Conservation (phyloP, 2,113 vertebrate genomes). For the Archocentrus centrarchus region DNA sequence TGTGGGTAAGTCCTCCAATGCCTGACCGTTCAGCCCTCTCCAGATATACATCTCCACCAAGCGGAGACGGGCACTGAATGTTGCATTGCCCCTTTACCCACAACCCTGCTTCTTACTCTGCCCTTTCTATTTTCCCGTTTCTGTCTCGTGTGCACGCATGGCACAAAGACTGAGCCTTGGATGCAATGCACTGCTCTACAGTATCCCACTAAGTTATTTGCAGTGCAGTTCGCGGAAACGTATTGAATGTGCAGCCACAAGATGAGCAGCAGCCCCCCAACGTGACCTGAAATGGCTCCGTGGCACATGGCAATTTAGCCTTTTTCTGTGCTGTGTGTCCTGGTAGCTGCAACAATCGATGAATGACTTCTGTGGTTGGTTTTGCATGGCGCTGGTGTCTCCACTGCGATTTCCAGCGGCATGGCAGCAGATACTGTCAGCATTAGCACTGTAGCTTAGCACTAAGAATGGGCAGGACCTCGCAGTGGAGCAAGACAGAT, state of each 20-base stretch:
- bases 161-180: slow-evolving; percentile 78
- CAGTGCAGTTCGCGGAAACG: slow-evolving; percentile 57
- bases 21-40: slow-evolving; percentile 58
- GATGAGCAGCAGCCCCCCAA: slow-evolving; percentile 26
- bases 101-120: slow-evolving; percentile 60
- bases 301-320: slow-evolving; percentile 38
- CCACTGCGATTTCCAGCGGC: slow-evolving; percentile 77
- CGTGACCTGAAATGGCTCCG: slow-evolving; percentile 49
- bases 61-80: slow-evolving; percentile 72
- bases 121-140: slow-evolving; percentile 55
- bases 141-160: slow-evolving; percentile 77
- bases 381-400: slow-evolving; percentile 82
- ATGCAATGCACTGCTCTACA: slow-evolving; percentile 75
- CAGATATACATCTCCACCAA: neutral
- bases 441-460: slow-evolving; percentile 71
- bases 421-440: slow-evolving; percentile 71
- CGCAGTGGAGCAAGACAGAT: slow-evolving; percentile 79
- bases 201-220: slow-evolving; percentile 57
- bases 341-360: slow-evolving; percentile 57
- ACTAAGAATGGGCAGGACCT: slow-evolving; percentile 79
- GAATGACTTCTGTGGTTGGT: slow-evolving; percentile 73
- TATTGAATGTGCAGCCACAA: slow-evolving; percentile 51
- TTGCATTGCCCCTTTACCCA: slow-evolving; percentile 66
- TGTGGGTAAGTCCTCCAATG: slow-evolving; percentile 81
- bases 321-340: slow-evolving; percentile 54